Percentiles rank a stretch among this genome's conserved stretches.
phyloP scores from a whole-genome alignment of 2,797 vertebrate genomes.

The Loris lydekkerianus region DNA sequence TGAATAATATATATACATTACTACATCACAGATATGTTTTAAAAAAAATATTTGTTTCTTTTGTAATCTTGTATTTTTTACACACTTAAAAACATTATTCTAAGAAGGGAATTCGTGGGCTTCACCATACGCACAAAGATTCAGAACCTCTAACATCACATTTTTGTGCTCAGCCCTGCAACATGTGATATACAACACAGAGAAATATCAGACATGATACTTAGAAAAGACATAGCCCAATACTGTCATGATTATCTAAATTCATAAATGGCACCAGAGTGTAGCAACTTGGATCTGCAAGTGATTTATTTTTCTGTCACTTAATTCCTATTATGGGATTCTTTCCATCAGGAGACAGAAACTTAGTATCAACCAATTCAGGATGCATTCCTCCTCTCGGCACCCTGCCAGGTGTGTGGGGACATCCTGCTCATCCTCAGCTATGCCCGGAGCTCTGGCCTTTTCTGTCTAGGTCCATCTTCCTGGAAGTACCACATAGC shows the following conservation, averaged over 20 bases:
- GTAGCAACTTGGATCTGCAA: background rate
- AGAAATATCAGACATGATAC: background rate
- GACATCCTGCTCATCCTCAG: background rate
- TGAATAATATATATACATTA: background rate
- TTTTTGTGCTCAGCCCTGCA: background rate
- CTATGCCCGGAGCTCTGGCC: background rate
- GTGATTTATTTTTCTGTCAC: background rate
- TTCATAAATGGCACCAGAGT: background rate
- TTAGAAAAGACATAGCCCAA: background rate
- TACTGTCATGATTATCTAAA: background rate
- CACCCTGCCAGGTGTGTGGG: background rate
- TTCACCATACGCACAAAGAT: background rate
- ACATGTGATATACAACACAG: background rate
- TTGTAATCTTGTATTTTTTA: constrained; percentile 37
- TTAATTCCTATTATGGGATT: background rate
- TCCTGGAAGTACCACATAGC: background rate
- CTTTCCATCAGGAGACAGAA: background rate
- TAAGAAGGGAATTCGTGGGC: background rate
- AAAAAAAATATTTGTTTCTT: background rate
- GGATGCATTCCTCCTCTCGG: background rate
- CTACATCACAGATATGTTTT: background rate
- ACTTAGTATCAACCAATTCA: background rate
- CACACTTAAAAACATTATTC: constrained; percentile 8
- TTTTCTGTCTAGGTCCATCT: background rate
- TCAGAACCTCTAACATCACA: background rate